Conservation (phyloP, 2,888 invertebrate genomes). For the Andrena marginata region DNA sequence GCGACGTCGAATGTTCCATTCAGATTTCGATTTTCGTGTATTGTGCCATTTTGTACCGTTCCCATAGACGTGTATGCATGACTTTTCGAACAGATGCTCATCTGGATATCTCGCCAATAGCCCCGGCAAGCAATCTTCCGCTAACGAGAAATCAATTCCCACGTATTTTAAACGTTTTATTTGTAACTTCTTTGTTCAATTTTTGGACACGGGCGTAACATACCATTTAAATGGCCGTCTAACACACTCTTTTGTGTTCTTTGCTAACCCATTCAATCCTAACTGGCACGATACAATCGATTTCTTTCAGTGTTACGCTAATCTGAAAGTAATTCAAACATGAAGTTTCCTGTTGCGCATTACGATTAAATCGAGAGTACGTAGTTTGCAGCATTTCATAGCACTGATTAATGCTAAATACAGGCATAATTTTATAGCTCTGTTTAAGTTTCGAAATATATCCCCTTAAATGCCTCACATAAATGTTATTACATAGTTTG, state of each 20-base stretch:
- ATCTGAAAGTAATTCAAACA: neutral
- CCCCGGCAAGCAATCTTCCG: neutral
- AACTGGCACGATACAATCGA: neutral
- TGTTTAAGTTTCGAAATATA: neutral
- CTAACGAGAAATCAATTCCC: neutral
- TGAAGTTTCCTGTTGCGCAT: neutral
- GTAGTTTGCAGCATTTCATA: neutral
- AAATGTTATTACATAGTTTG: too few relatives aligned
- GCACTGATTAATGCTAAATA: neutral
- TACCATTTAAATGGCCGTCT: conserved; percentile 58
- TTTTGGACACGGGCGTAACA: conserved; percentile 25
- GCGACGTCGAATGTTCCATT: conserved; percentile 32
- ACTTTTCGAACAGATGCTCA: neutral
- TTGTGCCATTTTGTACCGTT: conserved; percentile 56
- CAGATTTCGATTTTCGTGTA: conserved; percentile 32
- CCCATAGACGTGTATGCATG: neutral
- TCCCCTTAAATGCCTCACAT: neutral
- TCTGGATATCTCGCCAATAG: neutral
- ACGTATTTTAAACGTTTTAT: neutral
- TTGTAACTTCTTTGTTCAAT: conserved; percentile 25
- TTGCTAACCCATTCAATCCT: conserved; percentile 10
- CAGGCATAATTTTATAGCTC: neutral
- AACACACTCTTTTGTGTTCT: conserved; percentile 53
- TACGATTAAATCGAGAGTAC: neutral
- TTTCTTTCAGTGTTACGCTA: conserved; percentile 7